phyloP scores from a whole-genome alignment of 2,888 invertebrate species.

The Calameuta pallipes region DNA sequence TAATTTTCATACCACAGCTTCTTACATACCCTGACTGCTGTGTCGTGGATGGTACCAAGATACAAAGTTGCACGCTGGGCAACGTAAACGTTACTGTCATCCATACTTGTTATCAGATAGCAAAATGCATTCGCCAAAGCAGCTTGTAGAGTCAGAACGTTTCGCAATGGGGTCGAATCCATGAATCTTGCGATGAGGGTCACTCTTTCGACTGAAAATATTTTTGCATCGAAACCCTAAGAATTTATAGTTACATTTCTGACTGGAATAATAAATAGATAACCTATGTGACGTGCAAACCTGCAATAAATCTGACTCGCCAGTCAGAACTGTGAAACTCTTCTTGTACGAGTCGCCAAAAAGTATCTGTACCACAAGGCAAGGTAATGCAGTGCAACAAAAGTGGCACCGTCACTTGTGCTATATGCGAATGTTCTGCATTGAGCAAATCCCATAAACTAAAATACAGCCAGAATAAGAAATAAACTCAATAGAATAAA shows the following conservation, averaged over 20 bases:
- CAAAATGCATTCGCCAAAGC: constrained; percentile 97
- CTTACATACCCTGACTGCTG: constrained; percentile 79
- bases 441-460: constrained; percentile 94
- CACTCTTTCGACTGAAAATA: constrained; percentile 83
- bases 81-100: constrained; percentile 94
- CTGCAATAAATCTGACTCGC: constrained; percentile 90
- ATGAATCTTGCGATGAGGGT: constrained; percentile 93
- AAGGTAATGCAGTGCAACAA: constrained; percentile 95
- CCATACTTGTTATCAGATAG: constrained; percentile 94
- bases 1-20: constrained; percentile 26
- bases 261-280: too few species aligned
- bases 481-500: neutral
- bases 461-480: constrained; percentile 14
- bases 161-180: constrained; percentile 88
- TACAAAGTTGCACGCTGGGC: constrained; percentile 93
- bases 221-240: neutral
- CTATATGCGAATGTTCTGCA: constrained; percentile 93
- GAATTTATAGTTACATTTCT: neutral
- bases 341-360: constrained; percentile 95
- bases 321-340: constrained; percentile 93
- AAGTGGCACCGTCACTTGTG: constrained; percentile 91
- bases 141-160: constrained; percentile 87
- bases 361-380: constrained; percentile 93
- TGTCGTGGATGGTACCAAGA: constrained; percentile 92
- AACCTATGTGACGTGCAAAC: constrained; percentile 66